These are phyloP conservation scores for Pyrrhosoma nymphula DNA, from an alignment of 2,888 invertebrate genomes.

Conservation along the genomic window DNA sequence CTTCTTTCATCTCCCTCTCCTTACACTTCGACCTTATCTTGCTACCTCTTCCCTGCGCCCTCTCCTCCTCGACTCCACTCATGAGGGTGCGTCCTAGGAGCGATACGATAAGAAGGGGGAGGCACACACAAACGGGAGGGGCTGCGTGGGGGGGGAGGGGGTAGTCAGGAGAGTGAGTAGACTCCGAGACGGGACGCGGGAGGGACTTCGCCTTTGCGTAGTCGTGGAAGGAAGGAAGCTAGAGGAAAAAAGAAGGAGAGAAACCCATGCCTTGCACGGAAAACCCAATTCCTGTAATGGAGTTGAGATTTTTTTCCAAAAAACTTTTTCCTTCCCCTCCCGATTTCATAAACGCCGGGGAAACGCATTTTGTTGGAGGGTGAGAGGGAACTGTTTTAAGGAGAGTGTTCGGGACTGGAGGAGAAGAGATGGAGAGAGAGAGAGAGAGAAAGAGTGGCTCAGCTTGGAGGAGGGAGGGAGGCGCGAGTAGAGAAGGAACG, in stretches of 20 bases:
- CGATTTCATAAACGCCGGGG: constrained; percentile 29
- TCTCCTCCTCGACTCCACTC: background rate
- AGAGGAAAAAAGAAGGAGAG: background rate
- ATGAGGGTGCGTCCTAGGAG: background rate
- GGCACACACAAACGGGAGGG: background rate
- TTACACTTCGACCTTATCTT: background rate
- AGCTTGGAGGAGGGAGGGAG: background rate
- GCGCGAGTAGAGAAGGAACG: background rate
- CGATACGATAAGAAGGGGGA: background rate
- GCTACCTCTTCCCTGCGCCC: background rate
- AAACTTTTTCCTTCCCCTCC: background rate
- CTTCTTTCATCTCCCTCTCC: background rate
- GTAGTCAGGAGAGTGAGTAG: too few relatives aligned
- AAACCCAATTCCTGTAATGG: constrained; percentile 36
- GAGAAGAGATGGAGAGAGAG: background rate
- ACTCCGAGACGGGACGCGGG: background rate
- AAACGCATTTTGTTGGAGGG: background rate
- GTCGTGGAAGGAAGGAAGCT: background rate
- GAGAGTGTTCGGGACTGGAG: background rate
- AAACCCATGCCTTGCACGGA: background rate
- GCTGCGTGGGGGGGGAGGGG: too few relatives aligned
- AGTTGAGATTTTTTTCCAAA: constrained; percentile 19
- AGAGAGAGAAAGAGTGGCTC: background rate
- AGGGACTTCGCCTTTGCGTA: background rate
- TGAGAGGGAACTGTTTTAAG: background rate